Percentiles rank a stretch among this genome's conserved stretches.
phyloP scores from a whole-genome alignment of 2,888 invertebrate species.

The Ellobium chinense region DNA sequence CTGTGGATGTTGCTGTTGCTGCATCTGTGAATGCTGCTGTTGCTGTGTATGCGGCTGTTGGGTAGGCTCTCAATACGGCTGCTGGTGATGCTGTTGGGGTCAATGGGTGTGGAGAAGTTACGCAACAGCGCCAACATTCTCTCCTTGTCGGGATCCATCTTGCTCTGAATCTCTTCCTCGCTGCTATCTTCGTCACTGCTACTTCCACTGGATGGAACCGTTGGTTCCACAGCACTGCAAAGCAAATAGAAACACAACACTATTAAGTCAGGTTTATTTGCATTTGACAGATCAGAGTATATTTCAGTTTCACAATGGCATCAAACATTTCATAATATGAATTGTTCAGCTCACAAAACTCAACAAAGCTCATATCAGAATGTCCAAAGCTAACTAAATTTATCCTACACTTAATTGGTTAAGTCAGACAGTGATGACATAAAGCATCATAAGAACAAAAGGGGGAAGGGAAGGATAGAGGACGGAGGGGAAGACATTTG shows the following conservation, averaged over 20 bases:
- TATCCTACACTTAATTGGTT: too few species aligned
- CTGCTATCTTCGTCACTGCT: neutral
- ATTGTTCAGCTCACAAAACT: too few species aligned
- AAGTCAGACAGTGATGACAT: too few species aligned
- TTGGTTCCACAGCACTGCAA: neutral
- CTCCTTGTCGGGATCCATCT: constrained; percentile 33
- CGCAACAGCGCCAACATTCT: constrained; percentile 26
- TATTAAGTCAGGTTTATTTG: too few species aligned
- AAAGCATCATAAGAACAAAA: too few species aligned
- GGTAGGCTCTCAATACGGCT: constrained; percentile 17
- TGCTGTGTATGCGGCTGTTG: neutral
- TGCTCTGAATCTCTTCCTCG: neutral
- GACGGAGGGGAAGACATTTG: too few species aligned
- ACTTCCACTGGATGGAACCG: neutral
- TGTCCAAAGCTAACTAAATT: too few species aligned
- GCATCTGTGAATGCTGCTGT: constrained; percentile 7
- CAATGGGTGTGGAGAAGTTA: constrained; percentile 20
- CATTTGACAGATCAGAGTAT: too few species aligned
- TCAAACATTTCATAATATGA: too few species aligned
- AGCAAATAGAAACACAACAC: neutral
- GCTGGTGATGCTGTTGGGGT: constrained; percentile 24
- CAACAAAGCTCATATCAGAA: too few species aligned
- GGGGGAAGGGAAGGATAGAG: too few species aligned
- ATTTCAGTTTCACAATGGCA: too few species aligned
- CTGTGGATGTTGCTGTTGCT: constrained; percentile 16